Conservation (phyloP, 1,140 invertebrate species). For the Tribolium castaneum region DNA sequence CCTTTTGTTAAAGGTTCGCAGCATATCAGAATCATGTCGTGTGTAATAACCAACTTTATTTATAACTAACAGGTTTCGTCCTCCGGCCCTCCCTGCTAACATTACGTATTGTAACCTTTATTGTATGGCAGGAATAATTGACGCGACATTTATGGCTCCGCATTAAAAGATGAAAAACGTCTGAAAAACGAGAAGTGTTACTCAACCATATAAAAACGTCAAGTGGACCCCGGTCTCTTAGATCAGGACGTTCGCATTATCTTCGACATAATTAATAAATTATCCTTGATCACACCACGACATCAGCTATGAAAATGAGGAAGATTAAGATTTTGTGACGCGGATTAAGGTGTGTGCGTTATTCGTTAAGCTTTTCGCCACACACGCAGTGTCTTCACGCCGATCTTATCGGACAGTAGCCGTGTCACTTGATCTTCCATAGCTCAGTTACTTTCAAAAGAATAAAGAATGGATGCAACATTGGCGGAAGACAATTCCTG, state of each 20-base stretch:
- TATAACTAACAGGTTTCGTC: slow-evolving; percentile 28
- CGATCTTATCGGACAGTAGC: slow-evolving; percentile 40
- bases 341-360: slow-evolving; percentile 16
- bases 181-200: slow-evolving; percentile 24
- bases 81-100: slow-evolving; percentile 1
- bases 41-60: slow-evolving; percentile 27
- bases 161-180: slow-evolving; percentile 25
- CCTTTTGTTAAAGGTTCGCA: slow-evolving; percentile 28
- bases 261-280: slow-evolving; percentile 10
- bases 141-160: slow-evolving; percentile 20
- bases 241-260: slow-evolving; percentile 7
- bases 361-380: slow-evolving; percentile 34
- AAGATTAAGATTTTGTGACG: slow-evolving; percentile 16
- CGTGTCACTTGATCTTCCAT: slow-evolving; percentile 39
- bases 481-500: background rate
- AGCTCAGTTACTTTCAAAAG: slow-evolving; percentile 33
- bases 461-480: slow-evolving; percentile 34
- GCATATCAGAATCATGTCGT: slow-evolving; percentile 32
- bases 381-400: slow-evolving; percentile 35
- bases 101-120: slow-evolving; percentile 29
- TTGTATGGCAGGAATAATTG: slow-evolving; percentile 25
- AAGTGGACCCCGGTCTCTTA: background rate
- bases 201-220: slow-evolving; percentile 7
- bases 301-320: background rate
- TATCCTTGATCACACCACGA: background rate